Conservation (phyloP, 64 coral and sea anemone genomes). For the Anthopleura sola region DNA sequence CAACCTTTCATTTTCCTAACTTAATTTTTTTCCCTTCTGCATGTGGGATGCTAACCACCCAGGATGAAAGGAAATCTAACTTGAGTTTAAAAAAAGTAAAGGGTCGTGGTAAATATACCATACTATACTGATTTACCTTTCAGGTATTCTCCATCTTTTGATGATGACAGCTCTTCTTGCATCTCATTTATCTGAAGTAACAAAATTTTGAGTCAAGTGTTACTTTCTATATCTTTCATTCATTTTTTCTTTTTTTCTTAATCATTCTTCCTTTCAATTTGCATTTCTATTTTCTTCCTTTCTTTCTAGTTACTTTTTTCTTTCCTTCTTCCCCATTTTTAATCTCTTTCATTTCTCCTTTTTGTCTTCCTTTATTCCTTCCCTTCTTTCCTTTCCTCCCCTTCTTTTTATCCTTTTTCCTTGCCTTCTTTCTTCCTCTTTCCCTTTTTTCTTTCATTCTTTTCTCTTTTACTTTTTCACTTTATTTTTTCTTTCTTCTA, state of each 20-base stretch:
- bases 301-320: no score
- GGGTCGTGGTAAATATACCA: no score
- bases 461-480: neutral
- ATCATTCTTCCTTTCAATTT: neutral
- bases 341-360: no score
- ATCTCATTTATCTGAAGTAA: conserved; percentile 60
- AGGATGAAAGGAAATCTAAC: no score
- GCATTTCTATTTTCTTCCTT: neutral
- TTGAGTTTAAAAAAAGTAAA: no score
- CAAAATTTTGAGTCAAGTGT: neutral
- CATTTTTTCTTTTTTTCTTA: neutral
- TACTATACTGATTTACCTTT: conserved; percentile 26
- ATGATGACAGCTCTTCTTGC: conserved; percentile 39
- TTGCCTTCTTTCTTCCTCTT: neutral
- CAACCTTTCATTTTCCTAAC: no score
- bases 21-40: no score
- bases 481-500: neutral
- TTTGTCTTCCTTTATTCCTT: no score
- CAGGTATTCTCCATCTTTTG: conserved; percentile 47
- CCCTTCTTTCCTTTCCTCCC: no score
- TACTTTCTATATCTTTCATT: neutral
- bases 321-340: no score
- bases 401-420: neutral
- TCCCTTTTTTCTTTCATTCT: neutral
- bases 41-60: no score